These are phyloP conservation scores for Lophotis ruficrista DNA, from an alignment of 2,113 vertebrate genomes.

Conservation along the genomic window DNA sequence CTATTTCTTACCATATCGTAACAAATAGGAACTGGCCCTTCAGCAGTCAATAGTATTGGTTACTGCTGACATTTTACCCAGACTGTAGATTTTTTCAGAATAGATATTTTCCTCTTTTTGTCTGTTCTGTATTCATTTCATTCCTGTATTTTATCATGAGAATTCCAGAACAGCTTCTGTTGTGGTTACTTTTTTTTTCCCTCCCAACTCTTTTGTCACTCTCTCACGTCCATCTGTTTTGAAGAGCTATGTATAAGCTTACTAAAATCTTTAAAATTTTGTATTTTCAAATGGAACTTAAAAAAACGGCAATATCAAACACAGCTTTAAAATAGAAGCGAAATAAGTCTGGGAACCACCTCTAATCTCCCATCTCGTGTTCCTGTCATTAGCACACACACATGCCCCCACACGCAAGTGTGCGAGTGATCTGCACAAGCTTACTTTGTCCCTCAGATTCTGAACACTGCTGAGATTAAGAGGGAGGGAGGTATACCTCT, in stretches of 20 bases:
- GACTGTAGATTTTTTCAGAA: background rate
- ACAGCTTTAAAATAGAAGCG: background rate
- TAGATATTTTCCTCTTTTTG: background rate
- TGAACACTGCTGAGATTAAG: background rate
- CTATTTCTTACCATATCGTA: background rate
- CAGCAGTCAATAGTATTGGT: background rate
- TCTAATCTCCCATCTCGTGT: background rate
- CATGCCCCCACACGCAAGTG: accelerated
- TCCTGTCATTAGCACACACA: background rate
- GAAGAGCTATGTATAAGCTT: background rate
- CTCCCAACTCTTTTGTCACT: slow-evolving; percentile 13
- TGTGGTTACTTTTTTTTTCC: slow-evolving; percentile 4
- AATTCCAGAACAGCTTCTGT: slow-evolving; percentile 19
- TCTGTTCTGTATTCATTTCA: background rate
- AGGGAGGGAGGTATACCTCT: background rate
- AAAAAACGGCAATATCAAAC: background rate
- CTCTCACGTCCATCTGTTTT: slow-evolving; percentile 44
- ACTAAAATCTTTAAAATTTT: background rate
- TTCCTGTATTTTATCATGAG: background rate
- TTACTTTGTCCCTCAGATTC: background rate
- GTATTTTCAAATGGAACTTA: background rate
- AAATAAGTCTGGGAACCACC: background rate
- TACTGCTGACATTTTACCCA: background rate
- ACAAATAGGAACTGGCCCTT: background rate
- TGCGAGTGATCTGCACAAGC: background rate